A percentile compares a stretch with the other conserved stretches of the same genome.
phyloP scores from a whole-genome alignment of 2,113 vertebrate genomes.

The Ciconia stormi region DNA sequence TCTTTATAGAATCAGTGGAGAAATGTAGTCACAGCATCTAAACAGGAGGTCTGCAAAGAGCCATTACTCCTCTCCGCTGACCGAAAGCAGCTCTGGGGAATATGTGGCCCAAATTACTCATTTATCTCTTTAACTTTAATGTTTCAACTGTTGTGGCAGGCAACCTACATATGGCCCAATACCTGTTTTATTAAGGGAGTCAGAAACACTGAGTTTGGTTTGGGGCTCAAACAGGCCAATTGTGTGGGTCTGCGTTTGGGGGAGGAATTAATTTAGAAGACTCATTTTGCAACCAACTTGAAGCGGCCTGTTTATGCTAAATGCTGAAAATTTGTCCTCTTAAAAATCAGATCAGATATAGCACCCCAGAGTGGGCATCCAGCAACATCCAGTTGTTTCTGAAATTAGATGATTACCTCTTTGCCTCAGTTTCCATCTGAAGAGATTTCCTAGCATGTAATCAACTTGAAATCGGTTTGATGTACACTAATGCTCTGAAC shows the following conservation, averaged over 20 bases:
- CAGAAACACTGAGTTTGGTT: neutral
- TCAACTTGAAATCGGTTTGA: slow-evolving; percentile 10
- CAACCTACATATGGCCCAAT: neutral
- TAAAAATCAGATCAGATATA: neutral
- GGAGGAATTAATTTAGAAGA: neutral
- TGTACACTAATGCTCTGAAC: neutral
- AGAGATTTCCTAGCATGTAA: neutral
- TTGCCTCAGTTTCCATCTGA: slow-evolving; percentile 21
- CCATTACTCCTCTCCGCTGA: neutral
- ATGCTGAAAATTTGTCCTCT: neutral
- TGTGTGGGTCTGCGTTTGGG: neutral
- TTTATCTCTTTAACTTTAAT: neutral
- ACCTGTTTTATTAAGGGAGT: neutral
- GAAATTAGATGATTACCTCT: neutral
- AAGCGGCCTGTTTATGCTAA: neutral
- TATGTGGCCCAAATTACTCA: neutral
- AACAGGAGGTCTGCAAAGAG: slow-evolving; percentile 9
- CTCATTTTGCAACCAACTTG: neutral
- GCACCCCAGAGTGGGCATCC: neutral
- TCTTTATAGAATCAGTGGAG: neutral
- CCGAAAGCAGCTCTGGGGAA: neutral
- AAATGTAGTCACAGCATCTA: neutral
- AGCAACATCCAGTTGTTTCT: neutral
- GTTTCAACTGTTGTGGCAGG: neutral
- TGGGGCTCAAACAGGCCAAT: neutral